Percentiles rank a stretch among this genome's conserved stretches.
phyloP scores from a whole-genome alignment of 2,797 vertebrate genomes.

The Malacoctenus gilli region DNA sequence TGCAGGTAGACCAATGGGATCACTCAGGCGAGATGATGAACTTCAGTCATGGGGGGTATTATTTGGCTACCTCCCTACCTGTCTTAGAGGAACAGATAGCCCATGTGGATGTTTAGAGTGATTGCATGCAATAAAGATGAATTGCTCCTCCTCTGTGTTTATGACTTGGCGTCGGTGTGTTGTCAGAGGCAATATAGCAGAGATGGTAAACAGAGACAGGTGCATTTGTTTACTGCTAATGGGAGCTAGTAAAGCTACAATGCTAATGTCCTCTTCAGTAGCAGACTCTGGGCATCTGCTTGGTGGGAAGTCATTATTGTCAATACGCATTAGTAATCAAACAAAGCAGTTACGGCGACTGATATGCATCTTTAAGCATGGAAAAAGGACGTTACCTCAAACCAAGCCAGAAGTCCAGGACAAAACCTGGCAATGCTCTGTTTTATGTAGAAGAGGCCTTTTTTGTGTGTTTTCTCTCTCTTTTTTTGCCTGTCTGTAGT shows the following conservation, averaged over 20 bases:
- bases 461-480: too few relatives aligned
- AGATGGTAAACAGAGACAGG: slow-evolving; percentile 80
- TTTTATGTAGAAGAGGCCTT: too few relatives aligned
- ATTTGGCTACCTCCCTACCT: slow-evolving; percentile 54
- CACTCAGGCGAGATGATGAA: slow-evolving; percentile 36
- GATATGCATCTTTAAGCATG: slow-evolving; percentile 32
- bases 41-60: slow-evolving; percentile 27
- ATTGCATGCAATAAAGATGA: slow-evolving; percentile 80
- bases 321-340: slow-evolving; percentile 58
- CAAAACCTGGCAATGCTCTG: too few relatives aligned
- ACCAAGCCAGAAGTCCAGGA: background rate
- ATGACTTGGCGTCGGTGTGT: slow-evolving; percentile 75
- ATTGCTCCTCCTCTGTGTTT: slow-evolving; percentile 76
- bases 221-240: slow-evolving; percentile 81
- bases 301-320: slow-evolving; percentile 61
- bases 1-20: slow-evolving; percentile 45
- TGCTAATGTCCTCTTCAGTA: slow-evolving; percentile 77
- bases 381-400: slow-evolving; percentile 21
- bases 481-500: background rate
- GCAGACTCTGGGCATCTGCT: slow-evolving; percentile 74
- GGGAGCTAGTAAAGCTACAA: slow-evolving; percentile 77
- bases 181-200: slow-evolving; percentile 79
- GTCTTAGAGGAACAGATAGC: slow-evolving; percentile 53
- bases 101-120: slow-evolving; percentile 72
- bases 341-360: slow-evolving; percentile 40